These are phyloP conservation scores for Cosmopolites sordidus DNA, from an alignment of 2,888 invertebrate species.

Conservation along the genomic window DNA sequence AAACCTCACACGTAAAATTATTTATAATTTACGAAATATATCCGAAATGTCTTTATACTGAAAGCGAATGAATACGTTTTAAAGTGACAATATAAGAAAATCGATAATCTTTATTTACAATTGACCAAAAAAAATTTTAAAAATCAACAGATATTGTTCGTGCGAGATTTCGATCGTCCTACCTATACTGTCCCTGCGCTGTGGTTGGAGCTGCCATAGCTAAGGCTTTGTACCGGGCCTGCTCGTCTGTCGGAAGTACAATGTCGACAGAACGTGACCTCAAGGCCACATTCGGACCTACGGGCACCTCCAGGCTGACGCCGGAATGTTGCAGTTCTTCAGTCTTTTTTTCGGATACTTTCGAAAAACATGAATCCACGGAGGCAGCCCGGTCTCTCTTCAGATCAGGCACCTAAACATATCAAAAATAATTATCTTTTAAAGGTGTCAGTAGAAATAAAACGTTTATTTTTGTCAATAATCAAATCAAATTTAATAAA, in stretches of 20 bases:
- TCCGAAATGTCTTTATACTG: too few species aligned
- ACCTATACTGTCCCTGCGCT: slow-evolving; percentile 31
- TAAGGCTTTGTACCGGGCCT: slow-evolving; percentile 81
- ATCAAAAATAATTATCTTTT: too few species aligned
- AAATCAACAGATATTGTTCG: too few species aligned
- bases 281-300: slow-evolving; percentile 58
- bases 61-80: too few species aligned
- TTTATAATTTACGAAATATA: too few species aligned
- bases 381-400: slow-evolving; percentile 83
- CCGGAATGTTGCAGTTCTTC: slow-evolving; percentile 64
- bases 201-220: slow-evolving; percentile 59
- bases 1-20: too few species aligned
- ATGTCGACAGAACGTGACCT: slow-evolving; percentile 84
- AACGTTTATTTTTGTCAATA: too few species aligned
- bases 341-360: slow-evolving; percentile 67
- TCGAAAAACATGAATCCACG: slow-evolving; percentile 82
- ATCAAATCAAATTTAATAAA: too few species aligned
- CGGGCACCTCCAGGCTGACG: slow-evolving; percentile 65
- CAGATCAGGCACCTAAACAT: slow-evolving; percentile 71
- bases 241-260: slow-evolving; percentile 79
- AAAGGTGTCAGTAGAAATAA: too few species aligned
- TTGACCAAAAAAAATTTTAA: too few species aligned
- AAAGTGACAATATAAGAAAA: too few species aligned
- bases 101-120: too few species aligned
- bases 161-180: slow-evolving; percentile 10